These are phyloP conservation scores for Alloplasta piceator DNA, from an alignment of 2,888 invertebrate genomes.

Conservation along the genomic window DNA sequence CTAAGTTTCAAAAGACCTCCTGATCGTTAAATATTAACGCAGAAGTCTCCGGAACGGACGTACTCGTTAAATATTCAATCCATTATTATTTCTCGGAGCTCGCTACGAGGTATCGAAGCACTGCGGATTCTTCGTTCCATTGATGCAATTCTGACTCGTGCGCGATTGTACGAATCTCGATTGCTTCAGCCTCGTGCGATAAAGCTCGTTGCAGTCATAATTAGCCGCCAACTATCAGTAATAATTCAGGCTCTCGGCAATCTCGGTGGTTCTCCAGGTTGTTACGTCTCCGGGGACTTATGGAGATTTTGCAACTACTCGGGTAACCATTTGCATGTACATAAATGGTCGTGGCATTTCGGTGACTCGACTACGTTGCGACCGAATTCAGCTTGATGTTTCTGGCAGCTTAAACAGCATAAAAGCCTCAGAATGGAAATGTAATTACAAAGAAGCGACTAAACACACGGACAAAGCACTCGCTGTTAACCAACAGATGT, in stretches of 20 bases:
- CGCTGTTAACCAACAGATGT: too few species aligned
- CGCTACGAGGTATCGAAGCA: slow-evolving; percentile 11
- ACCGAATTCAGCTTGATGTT: too few species aligned
- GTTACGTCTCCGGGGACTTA: neutral
- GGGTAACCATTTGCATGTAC: neutral
- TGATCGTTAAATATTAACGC: slow-evolving; percentile 71
- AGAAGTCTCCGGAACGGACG: slow-evolving; percentile 33
- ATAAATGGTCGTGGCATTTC: too few species aligned
- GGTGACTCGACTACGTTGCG: too few species aligned
- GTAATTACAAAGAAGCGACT: too few species aligned
- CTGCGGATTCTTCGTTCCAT: slow-evolving; percentile 1
- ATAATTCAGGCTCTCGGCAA: slow-evolving; percentile 12
- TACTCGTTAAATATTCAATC: slow-evolving; percentile 64
- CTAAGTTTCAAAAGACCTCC: slow-evolving; percentile 62
- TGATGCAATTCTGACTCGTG: neutral
- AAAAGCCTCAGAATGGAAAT: too few species aligned
- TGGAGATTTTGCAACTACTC: neutral
- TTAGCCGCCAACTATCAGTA: slow-evolving; percentile 5
- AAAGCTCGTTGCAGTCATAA: neutral
- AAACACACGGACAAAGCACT: too few species aligned
- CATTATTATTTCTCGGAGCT: slow-evolving; percentile 7
- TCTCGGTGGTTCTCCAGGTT: neutral
- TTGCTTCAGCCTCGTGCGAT: neutral
- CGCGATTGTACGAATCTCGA: neutral
- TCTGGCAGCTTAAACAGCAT: too few species aligned